These are phyloP conservation scores for Sebastes alutus DNA, from an alignment of 2,797 vertebrate genomes.

Conservation along the genomic window DNA sequence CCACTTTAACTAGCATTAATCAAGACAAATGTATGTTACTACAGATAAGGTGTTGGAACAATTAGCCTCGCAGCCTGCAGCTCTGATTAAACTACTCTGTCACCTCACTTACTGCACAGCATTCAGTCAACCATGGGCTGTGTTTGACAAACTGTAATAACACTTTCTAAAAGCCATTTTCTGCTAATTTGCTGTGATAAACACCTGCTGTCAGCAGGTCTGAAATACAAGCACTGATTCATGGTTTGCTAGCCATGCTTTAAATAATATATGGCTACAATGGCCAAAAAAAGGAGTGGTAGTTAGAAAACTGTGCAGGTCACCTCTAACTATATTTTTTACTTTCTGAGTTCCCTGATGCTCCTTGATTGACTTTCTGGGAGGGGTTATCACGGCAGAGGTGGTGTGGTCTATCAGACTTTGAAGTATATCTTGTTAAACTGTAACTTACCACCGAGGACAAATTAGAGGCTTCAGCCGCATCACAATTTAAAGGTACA, in stretches of 20 bases:
- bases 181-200: neutral
- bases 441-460: neutral
- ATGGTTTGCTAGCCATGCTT: neutral
- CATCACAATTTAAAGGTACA: neutral
- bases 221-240: neutral
- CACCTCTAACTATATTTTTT: neutral
- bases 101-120: neutral
- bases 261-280: neutral
- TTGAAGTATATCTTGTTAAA: neutral
- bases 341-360: neutral
- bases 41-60: neutral
- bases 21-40: neutral
- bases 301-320: neutral
- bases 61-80: neutral
- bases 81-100: neutral
- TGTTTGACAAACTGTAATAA: neutral
- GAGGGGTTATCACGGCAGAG: neutral
- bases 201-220: neutral
- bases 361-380: neutral
- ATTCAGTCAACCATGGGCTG: neutral
- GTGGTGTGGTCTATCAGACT: neutral
- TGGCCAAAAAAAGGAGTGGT: neutral
- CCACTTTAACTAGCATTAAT: neutral
- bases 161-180: constrained; percentile 4
- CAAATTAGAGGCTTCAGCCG: neutral